Evolutionary conservation across 2,888 invertebrate species (phyloP).

Genomic region (Volucella inanis): DNA sequence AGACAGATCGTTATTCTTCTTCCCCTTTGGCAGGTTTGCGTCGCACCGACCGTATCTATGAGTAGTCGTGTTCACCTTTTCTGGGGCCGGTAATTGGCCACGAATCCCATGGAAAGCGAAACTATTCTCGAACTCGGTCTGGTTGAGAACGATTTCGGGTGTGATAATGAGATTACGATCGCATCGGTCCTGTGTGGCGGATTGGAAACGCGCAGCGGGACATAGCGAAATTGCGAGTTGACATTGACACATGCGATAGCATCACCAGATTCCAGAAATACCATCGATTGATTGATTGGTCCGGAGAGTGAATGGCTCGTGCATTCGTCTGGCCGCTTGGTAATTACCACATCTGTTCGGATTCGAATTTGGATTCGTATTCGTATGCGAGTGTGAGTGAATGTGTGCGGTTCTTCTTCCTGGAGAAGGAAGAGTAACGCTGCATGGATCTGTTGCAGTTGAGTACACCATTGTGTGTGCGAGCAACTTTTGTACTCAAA

Average conservation of each 20-base stretch:
- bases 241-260: constrained; percentile 73
- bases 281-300: constrained; percentile 73
- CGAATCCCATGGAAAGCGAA: constrained; percentile 65
- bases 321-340: constrained; percentile 9
- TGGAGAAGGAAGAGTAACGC: constrained; percentile 12
- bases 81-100: constrained; percentile 51
- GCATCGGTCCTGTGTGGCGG: constrained; percentile 3
- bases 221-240: constrained; percentile 60
- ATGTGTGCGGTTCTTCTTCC: background rate
- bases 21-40: background rate
- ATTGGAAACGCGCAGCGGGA: constrained; percentile 61
- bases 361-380: constrained; percentile 28
- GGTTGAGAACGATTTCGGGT: constrained; percentile 61
- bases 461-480: constrained; percentile 20
- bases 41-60: constrained; percentile 46
- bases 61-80: constrained; percentile 12
- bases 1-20: constrained; percentile 69
- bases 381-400: background rate
- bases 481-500: constrained; percentile 15
- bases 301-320: constrained; percentile 23
- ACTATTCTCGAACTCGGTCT: constrained; percentile 50
- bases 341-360: constrained; percentile 72
- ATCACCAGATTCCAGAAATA: constrained; percentile 69
- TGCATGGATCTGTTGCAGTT: constrained; percentile 34
- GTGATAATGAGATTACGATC: constrained; percentile 73